Evolutionary conservation across 1,140 invertebrate genomes (phyloP).

Genomic region (Tetramorium parvispinum): DNA sequence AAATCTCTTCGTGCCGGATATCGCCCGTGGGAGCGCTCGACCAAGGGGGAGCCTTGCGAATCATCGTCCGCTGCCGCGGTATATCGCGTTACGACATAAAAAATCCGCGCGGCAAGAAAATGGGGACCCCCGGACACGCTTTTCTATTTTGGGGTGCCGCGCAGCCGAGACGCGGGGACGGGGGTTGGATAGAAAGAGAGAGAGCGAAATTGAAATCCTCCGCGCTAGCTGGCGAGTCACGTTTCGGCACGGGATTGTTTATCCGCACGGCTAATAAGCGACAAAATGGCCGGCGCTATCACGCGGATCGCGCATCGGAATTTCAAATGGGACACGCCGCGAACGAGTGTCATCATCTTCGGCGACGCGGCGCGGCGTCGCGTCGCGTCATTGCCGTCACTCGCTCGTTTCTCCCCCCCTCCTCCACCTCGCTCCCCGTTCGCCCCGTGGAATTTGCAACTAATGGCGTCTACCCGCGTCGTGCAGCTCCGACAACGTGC

Average conservation of each 20-base stretch:
- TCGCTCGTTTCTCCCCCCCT: not conserved
- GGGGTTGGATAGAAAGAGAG: not conserved
- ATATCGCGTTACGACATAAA: constrained; percentile 36
- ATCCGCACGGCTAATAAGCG: constrained; percentile 76
- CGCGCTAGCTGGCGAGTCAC: constrained; percentile 29
- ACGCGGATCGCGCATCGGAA: constrained; percentile 45
- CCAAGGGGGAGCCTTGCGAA: not conserved
- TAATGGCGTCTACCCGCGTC: constrained; percentile 11
- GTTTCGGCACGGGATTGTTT: constrained; percentile 75
- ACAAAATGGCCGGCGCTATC: constrained; percentile 78
- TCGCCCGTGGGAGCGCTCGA: not conserved
- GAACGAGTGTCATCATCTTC: not conserved
- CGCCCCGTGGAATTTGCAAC: not conserved
- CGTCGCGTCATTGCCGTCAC: not conserved
- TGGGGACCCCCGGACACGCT: constrained; percentile 8
- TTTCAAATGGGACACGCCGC: not conserved
- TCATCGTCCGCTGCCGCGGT: not conserved
- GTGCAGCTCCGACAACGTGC: not conserved
- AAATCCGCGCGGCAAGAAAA: constrained; percentile 36
- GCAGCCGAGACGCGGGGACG: not conserved
- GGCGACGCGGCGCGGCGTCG: not conserved
- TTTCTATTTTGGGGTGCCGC: constrained; percentile 65
- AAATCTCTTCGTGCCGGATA: not conserved
- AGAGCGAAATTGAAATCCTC: constrained; percentile 66
- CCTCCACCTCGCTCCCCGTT: not conserved